A percentile compares a stretch with the other conserved stretches of the same genome.
Evolutionary conservation across 2,113 vertebrate species (phyloP).

Genomic region (Macrotus californicus): DNA sequence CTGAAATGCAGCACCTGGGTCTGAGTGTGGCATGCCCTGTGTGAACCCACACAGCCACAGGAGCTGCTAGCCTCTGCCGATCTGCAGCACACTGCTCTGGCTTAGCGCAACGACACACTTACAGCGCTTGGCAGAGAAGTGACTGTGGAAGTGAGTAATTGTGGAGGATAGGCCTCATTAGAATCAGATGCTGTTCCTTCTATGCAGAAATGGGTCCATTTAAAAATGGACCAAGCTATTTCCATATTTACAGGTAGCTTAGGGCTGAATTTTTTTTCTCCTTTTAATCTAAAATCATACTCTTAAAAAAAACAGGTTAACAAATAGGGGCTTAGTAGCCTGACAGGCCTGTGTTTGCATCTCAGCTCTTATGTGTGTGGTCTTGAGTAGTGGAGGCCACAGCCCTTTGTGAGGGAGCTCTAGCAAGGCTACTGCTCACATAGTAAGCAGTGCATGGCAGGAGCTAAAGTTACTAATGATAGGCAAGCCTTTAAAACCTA

Average conservation of each 20-base stretch:
- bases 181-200: neutral
- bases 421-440: neutral
- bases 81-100: neutral
- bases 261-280: neutral
- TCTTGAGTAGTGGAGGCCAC: neutral
- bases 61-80: neutral
- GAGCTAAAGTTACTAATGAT: neutral
- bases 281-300: constrained; percentile 17
- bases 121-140: neutral
- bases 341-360: neutral
- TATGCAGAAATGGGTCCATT: neutral
- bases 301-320: neutral
- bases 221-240: neutral
- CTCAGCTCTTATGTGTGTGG: neutral
- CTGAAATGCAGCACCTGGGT: neutral
- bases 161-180: neutral
- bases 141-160: neutral
- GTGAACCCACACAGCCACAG: neutral
- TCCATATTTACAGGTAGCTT: neutral
- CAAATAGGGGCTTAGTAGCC: neutral
- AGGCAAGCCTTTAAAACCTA: neutral
- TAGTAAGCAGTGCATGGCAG: neutral
- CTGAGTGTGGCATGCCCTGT: neutral
- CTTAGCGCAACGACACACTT: neutral
- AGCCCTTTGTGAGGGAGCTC: neutral